Evolutionary conservation across 2,113 vertebrate genomes (phyloP).

Genomic region (Aegithalos caudatus): DNA sequence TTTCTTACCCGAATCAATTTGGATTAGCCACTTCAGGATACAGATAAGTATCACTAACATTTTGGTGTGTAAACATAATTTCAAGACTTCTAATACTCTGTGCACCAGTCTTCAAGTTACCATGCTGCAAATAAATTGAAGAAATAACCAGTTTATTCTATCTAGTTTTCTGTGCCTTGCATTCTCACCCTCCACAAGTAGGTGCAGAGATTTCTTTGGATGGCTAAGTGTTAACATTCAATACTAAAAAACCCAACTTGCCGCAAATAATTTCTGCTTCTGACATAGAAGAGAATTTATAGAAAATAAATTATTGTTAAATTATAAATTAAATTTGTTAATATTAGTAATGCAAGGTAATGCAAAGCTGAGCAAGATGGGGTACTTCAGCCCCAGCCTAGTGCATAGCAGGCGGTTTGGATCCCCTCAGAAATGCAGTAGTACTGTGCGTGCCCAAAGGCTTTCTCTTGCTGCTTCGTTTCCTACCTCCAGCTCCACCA

Average conservation of each 20-base stretch:
- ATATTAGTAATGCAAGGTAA: too few species aligned
- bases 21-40: neutral
- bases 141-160: neutral
- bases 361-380: neutral
- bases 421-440: neutral
- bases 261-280: neutral
- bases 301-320: too few species aligned
- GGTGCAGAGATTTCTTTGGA: neutral
- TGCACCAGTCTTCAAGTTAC: neutral
- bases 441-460: neutral
- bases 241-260: neutral
- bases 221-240: neutral
- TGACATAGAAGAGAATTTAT: neutral
- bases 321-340: too few species aligned
- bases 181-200: neutral
- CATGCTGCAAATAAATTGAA: constrained; percentile 16
- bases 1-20: neutral
- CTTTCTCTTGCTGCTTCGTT: neutral
- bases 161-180: neutral
- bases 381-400: neutral
- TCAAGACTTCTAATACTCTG: neutral
- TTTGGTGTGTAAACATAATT: neutral
- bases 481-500: neutral
- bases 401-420: neutral
- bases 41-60: neutral